Evolutionary conservation across 2,113 vertebrate genomes (phyloP).

Genomic region (Rhynchomys soricoides): DNA sequence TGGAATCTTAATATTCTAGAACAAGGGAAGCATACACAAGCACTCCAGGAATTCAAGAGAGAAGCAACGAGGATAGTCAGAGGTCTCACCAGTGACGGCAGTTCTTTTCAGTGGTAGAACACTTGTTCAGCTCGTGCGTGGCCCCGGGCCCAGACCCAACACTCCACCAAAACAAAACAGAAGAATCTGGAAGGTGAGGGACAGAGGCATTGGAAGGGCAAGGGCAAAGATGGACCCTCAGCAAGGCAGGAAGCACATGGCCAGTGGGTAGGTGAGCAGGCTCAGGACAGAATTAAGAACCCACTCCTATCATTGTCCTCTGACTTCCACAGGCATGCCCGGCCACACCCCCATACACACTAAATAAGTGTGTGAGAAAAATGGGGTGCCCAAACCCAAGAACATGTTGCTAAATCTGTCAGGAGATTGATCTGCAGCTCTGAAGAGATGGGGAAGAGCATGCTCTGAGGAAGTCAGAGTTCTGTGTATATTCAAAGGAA

Average conservation of each 20-base stretch:
- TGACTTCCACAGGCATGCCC: too few species aligned
- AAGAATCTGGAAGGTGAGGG: neutral
- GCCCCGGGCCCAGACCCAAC: neutral
- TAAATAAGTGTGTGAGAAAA: neutral
- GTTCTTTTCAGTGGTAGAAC: neutral
- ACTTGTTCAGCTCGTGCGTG: neutral
- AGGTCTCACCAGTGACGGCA: neutral
- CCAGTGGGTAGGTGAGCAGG: neutral
- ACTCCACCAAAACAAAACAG: neutral
- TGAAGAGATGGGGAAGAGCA: neutral
- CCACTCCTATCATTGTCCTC: neutral
- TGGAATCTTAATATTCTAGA: neutral
- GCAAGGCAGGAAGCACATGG: neutral
- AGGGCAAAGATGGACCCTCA: neutral
- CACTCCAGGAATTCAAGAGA: neutral
- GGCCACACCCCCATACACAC: neutral
- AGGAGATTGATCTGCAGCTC: neutral
- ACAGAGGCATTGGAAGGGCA: neutral
- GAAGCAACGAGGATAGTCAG: neutral
- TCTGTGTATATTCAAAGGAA: neutral
- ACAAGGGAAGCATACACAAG: neutral
- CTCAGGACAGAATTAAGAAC: neutral
- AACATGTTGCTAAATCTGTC: slow-evolving; percentile 2
- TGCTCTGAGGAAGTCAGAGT: neutral
- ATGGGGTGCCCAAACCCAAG: neutral